Conservation (phyloP, 2,888 invertebrate species). For the Orthosia gracilis region DNA sequence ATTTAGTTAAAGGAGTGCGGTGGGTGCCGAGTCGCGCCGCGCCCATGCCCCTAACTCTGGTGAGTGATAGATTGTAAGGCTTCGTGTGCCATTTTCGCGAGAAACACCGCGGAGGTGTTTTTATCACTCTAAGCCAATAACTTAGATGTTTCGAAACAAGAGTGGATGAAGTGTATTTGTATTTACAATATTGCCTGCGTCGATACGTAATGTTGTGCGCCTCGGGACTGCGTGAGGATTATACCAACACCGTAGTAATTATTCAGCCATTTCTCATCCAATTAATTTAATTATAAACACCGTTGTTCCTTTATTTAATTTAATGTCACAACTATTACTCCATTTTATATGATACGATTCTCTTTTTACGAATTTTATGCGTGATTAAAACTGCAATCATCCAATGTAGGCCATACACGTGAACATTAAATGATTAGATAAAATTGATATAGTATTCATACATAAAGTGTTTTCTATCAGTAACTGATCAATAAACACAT, state of each 20-base stretch:
- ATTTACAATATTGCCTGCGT: conserved; percentile 50
- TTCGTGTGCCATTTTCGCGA: conserved; percentile 86
- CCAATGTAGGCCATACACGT: conserved; percentile 35
- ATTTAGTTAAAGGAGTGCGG: conserved; percentile 87
- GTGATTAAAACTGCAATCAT: conserved; percentile 31
- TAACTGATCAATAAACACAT: conserved; percentile 37
- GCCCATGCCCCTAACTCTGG: conserved; percentile 90
- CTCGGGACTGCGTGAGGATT: conserved; percentile 23
- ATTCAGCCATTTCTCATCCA: conserved; percentile 32
- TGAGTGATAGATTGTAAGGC: conserved; percentile 90
- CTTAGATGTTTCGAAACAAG: conserved; percentile 68
- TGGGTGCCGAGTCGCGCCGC: conserved; percentile 86
- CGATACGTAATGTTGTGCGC: conserved; percentile 40
- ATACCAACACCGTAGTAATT: conserved; percentile 26
- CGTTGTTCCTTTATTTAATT: conserved; percentile 1
- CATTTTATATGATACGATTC: not conserved
- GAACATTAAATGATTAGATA: conserved; percentile 41
- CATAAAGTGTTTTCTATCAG: conserved; percentile 28
- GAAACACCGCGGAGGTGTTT: conserved; percentile 75
- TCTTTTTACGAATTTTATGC: conserved; percentile 25
- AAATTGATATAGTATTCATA: conserved; percentile 21
- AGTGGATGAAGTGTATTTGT: conserved; percentile 53
- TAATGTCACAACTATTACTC: conserved; percentile 9
- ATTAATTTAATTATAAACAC: conserved; percentile 58
- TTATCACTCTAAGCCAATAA: conserved; percentile 75